phyloP scores from a whole-genome alignment of 2,113 vertebrate species.

The Lipophrys pholis region DNA sequence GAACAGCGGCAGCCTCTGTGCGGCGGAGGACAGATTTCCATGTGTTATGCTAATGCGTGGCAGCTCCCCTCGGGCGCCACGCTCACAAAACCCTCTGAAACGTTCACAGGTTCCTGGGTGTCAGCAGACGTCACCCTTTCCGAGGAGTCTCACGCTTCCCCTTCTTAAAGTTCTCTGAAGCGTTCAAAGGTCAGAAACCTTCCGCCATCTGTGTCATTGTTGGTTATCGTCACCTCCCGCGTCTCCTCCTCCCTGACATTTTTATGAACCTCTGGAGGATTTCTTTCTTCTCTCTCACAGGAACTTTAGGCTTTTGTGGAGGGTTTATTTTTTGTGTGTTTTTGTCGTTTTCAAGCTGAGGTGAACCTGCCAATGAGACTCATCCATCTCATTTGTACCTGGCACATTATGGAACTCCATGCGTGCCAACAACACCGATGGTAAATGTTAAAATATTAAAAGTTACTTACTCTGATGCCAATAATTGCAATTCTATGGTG shows the following conservation, averaged over 20 bases:
- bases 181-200: constrained; percentile 38
- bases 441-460: too few relatives aligned
- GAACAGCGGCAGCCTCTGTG: too few relatives aligned
- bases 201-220: constrained; percentile 25
- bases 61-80: not conserved
- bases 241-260: constrained; percentile 28
- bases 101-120: not conserved
- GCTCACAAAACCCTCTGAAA: not conserved
- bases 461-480: too few relatives aligned
- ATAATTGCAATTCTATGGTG: too few relatives aligned
- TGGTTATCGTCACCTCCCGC: constrained; percentile 22
- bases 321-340: not conserved
- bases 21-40: too few relatives aligned
- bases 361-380: not conserved
- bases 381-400: not conserved
- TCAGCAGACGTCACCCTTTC: not conserved
- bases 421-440: not conserved
- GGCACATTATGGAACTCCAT: not conserved
- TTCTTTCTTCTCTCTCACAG: not conserved
- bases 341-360: not conserved
- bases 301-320: too few relatives aligned
- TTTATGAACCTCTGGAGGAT: constrained; percentile 10
- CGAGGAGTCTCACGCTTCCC: constrained; percentile 1
- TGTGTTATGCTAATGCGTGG: too few relatives aligned
- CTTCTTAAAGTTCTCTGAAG: constrained; percentile 8